Conservation (phyloP, 2,113 vertebrate genomes). For the Charadrius vociferus region DNA sequence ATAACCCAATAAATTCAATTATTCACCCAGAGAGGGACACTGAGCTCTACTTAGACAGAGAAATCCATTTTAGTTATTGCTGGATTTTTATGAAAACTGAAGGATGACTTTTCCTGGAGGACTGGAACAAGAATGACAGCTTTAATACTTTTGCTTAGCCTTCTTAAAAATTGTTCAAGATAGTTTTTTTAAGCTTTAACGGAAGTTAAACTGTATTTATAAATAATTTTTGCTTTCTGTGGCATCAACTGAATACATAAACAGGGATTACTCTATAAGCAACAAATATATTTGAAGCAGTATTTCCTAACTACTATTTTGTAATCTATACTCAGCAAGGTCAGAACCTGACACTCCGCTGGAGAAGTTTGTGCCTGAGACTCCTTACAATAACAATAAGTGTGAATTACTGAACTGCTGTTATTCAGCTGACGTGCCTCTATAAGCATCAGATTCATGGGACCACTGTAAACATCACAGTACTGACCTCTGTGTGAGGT, state of each 20-base stretch:
- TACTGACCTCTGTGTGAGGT: not conserved
- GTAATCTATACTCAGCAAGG: not conserved
- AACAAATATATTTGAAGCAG: not conserved
- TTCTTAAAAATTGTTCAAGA: not conserved
- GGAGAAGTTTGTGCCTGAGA: not conserved
- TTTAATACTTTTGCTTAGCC: not conserved
- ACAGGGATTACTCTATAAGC: not conserved
- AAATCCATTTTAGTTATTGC: not conserved
- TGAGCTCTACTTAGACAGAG: not conserved
- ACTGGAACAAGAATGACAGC: not conserved
- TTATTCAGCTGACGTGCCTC: not conserved
- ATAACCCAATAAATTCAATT: not conserved
- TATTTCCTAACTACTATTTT: not conserved
- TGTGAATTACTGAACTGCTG: not conserved
- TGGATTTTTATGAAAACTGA: not conserved
- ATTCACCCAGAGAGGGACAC: not conserved
- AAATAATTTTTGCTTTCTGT: not conserved
- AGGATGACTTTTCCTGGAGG: not conserved
- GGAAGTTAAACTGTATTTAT: not conserved
- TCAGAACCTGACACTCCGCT: not conserved
- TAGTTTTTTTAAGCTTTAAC: not conserved
- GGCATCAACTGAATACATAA: not conserved
- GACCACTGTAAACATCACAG: not conserved
- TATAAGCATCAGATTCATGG: not conserved
- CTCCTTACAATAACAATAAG: not conserved